Percentiles rank a stretch among this genome's conserved stretches.
Conservation (phyloP, 2,797 vertebrate genomes). For the Fratercula arctica region DNA sequence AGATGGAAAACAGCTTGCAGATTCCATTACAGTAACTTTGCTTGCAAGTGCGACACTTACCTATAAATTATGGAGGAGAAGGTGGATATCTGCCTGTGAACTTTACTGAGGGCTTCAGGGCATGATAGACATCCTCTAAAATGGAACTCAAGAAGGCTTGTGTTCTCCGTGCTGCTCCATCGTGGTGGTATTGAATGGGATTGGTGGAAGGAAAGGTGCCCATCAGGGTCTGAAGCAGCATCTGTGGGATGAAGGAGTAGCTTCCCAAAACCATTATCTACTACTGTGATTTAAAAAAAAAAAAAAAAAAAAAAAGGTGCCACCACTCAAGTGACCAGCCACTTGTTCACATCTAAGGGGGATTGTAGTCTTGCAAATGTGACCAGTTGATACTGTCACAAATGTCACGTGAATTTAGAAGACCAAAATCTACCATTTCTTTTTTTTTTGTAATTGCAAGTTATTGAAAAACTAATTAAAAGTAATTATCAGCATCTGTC, state of each 20-base stretch:
- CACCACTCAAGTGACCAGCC: neutral
- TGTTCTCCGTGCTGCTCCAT: neutral
- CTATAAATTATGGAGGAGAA: neutral
- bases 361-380: neutral
- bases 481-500: neutral
- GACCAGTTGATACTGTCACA: neutral
- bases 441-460: neutral
- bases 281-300: neutral
- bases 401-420: neutral
- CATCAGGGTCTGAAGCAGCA: neutral
- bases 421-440: neutral
- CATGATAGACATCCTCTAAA: neutral
- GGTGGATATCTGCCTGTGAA: neutral
- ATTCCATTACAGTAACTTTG: neutral
- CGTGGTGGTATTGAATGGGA: rapidly evolving
- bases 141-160: neutral
- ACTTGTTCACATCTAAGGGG: neutral
- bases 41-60: neutral
- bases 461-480: neutral
- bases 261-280: neutral
- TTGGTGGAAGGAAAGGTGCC: neutral
- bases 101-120: neutral
- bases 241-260: neutral
- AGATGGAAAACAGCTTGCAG: neutral
- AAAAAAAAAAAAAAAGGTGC: rapidly evolving